Evolutionary conservation across 2,888 invertebrate species (phyloP), one percentile per base, ranked within the genome.

Genomic region (Pheosia tremula): DNA sequence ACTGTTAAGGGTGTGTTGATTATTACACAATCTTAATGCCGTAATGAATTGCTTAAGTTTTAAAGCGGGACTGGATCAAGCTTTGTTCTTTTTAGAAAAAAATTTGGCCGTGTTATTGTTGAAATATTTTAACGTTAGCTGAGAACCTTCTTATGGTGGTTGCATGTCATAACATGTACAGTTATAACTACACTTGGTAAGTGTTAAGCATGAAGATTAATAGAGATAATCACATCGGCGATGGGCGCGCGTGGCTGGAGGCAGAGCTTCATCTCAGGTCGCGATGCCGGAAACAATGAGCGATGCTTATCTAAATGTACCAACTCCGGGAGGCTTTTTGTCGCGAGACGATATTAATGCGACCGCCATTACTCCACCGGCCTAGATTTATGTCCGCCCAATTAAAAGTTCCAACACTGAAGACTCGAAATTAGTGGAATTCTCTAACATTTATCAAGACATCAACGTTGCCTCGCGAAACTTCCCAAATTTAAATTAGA

Each of bases 401-500:
- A 93, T 93, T 93, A 93, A 91, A 93, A 93, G 87, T 93, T 91
- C 80, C 79, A 84, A 85, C 85, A 84, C 85, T 91, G 90, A 90
- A 89, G 88, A 90, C 88, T 86, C 81, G 85, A 88, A 92, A 93
- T 93, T 93, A 93, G 92, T 91, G 88, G 89, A 91, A 93, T 89
- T 89, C 87, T 85, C 85, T 84, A 86, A 86, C 90, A 93, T 93
- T 93, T 93, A 93, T 93, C 93, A 93, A 93, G 91, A 91, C 93
- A 93, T 93, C 93, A 93, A 87, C 89, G 88, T 88, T 83, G 90
- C 87, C 87, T 84, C 88, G 88, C 88, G 88, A 91, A 93, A 93
- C 91, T 93, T 93, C 93, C 93, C 90, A 93, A 93, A 93, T 93
- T 93, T 93, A 93, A 93, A 93, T 93, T 93, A 93, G 91, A 93